Evolutionary conservation across 1,140 invertebrate species (phyloP).

Genomic region (Tribolium madens): DNA sequence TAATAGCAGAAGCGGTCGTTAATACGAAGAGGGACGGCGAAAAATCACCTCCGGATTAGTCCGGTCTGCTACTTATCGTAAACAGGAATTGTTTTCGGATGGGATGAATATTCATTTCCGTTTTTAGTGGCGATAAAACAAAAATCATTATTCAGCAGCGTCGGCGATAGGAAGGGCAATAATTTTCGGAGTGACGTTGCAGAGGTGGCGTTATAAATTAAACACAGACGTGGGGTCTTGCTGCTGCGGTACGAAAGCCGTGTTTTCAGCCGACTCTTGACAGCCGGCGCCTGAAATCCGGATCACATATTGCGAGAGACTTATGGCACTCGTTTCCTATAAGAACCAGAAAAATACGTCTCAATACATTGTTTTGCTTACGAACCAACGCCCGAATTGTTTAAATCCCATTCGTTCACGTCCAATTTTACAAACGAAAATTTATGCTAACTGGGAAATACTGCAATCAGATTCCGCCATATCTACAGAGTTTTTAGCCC

Average conservation of each 20-base stretch:
- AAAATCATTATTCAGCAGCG: slow-evolving; percentile 60
- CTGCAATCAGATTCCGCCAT: background rate
- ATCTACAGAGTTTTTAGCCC: too few relatives aligned
- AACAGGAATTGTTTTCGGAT: slow-evolving; percentile 37
- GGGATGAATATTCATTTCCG: slow-evolving; percentile 42
- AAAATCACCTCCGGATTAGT: slow-evolving; percentile 30
- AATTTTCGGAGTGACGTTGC: slow-evolving; percentile 53
- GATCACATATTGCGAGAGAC: slow-evolving; percentile 45
- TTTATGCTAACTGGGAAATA: background rate
- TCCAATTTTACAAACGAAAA: background rate
- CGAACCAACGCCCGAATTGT: slow-evolving; percentile 3
- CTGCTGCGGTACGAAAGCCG: slow-evolving; percentile 52
- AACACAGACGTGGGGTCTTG: slow-evolving; percentile 53
- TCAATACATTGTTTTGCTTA: slow-evolving; percentile 40
- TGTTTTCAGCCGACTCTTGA: slow-evolving; percentile 54
- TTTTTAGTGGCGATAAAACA: slow-evolving; percentile 56
- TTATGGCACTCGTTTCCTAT: slow-evolving; percentile 38
- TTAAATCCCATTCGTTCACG: background rate
- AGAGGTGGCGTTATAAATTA: slow-evolving; percentile 55
- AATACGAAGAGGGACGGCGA: background rate
- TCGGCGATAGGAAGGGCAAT: slow-evolving; percentile 53
- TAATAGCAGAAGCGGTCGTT: slow-evolving; percentile 16
- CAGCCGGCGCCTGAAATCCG: slow-evolving; percentile 47
- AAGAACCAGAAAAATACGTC: slow-evolving; percentile 41
- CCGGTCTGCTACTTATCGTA: slow-evolving; percentile 30